Base-by-base conservation (phyloP, 35 echinoderm and acorn worm species). In the Acanthaster planci region DNA sequence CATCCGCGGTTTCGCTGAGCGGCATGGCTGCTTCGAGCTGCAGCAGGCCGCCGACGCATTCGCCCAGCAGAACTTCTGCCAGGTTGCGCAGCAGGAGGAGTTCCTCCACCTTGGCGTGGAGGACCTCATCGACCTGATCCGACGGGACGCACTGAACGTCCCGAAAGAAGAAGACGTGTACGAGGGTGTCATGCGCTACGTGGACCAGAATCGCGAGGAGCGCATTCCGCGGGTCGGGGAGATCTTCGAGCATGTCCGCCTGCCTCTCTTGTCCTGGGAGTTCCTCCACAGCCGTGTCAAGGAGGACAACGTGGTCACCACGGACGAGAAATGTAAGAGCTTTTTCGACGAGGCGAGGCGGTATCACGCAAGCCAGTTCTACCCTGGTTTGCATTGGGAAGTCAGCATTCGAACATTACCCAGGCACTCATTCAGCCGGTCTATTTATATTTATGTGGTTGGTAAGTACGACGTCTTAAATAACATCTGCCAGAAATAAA, bases 311-410 rank as follows among this genome's bases (percentile, higher is more conserved):
- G 67, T 99, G 8, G 72, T 93, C 10, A 84, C 84, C 2, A 58
- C 82, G 18, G 88, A 86, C 67, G 78, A 91, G 30, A 85, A 83
- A 58, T 99, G 92, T 52, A 39, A 82, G 42, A 80, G 84, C 30
- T 99, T 94, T 79, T 90, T 91, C 12, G 92, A 99, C 51, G 92
- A 99, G 77, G 96, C 96, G 23, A 87, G 92, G 53, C 85, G 96
- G 16, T 99, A 88, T 39, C 96, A 99, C 68, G 92, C 88, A 21
- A 93, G 92, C 59, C 84, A 86, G 86, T 94, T 94, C 36, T 93
- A 99, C 76, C 96, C 96, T 7, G 91, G 92, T 5, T 78, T 99
- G 4, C 96, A 99, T 40, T 93, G 96, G 89, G 96, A 99, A 59
- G 89, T 99, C 44, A 99, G 87, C 54, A 78, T 99, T 2, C 56